Base-by-base conservation (phyloP, 2,888 invertebrate species). In the Drosophila sordidula region DNA sequence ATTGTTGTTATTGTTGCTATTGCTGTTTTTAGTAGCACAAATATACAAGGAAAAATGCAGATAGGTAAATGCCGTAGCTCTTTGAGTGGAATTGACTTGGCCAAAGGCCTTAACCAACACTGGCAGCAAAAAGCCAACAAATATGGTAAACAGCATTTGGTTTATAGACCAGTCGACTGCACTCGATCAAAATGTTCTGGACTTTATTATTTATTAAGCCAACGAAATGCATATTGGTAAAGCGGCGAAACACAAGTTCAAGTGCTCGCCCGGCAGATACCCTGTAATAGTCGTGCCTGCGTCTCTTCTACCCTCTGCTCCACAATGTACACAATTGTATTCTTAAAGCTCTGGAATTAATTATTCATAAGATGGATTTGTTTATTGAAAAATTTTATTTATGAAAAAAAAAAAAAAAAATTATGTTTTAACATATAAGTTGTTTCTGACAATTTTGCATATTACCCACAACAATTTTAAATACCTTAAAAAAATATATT, bases 71-170 rank as follows among this genome's bases (percentile, higher is more conserved):
- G 26, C 6, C n/a, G 16, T 25, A 50, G 8, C 62, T 38, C 51
- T 54, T 58, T n/a, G 38, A 54, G 45, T 63, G 11, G 36, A 54
- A 54, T 51, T 22, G 50, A 65, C 59, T 50, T 64, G 47, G 55
- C 70, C 70, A 63, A 57, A 56, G 61, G 46, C 50, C 36, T 29
- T 16, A 32, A 46, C 42, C 29, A 68, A 49, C 29, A 52, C 29
- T 29, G 39, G 46, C 16, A 56, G 45, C 6, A 26, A 62, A 47
- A 25, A 34, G 26, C 29, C 16, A 50, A 29, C 25, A 49, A 50
- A 32, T 45, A 44, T 61, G 45, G 50, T 38, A 51, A 50, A 55
- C 39, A 49, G 46, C 29, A 50, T 57, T 62, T 63, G 63, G 52
- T 36, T 69, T 64, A 59, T 63, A 49, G 47, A 58, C 39, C 57